Evolutionary conservation across 2,113 vertebrate genomes (phyloP).

Genomic region (Xiphophorus hellerii): DNA sequence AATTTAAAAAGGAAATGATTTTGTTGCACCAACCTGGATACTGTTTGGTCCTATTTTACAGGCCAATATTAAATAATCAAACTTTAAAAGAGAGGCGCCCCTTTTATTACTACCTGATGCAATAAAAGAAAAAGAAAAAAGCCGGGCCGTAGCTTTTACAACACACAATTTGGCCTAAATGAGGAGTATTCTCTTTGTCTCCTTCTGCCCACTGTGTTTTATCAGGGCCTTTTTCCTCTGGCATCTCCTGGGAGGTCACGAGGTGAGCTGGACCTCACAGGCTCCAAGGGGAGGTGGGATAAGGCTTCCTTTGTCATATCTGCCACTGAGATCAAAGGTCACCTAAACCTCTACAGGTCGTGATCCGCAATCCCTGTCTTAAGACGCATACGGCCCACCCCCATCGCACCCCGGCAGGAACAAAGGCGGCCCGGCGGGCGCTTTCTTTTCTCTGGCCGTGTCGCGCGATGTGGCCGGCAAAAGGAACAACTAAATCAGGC

Average conservation of each 20-base stretch:
- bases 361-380: constrained; percentile 67
- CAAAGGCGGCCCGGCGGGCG: constrained; percentile 65
- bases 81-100: neutral
- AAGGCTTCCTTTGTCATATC: constrained; percentile 73
- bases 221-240: constrained; percentile 60
- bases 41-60: neutral
- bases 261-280: constrained; percentile 73
- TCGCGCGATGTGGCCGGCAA: constrained; percentile 55
- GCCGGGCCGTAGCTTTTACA: constrained; percentile 20
- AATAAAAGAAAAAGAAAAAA: constrained; percentile 9
- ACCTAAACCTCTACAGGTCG: constrained; percentile 67
- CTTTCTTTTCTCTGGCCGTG: constrained; percentile 43
- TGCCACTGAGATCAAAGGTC: constrained; percentile 69
- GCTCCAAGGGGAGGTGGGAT: constrained; percentile 67
- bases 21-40: neutral
- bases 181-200: constrained; percentile 29
- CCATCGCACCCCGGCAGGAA: constrained; percentile 45
- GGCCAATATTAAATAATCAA: neutral
- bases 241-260: constrained; percentile 60
- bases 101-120: constrained; percentile 14
- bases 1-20: neutral
- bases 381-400: constrained; percentile 52
- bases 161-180: constrained; percentile 27
- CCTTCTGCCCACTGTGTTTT: constrained; percentile 31
- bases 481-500: constrained; percentile 66